These are phyloP conservation scores for silkworm (Bombyx mori) DNA, from an alignment of 1,140 invertebrate genomes.

Conservation along the genomic window DNA sequence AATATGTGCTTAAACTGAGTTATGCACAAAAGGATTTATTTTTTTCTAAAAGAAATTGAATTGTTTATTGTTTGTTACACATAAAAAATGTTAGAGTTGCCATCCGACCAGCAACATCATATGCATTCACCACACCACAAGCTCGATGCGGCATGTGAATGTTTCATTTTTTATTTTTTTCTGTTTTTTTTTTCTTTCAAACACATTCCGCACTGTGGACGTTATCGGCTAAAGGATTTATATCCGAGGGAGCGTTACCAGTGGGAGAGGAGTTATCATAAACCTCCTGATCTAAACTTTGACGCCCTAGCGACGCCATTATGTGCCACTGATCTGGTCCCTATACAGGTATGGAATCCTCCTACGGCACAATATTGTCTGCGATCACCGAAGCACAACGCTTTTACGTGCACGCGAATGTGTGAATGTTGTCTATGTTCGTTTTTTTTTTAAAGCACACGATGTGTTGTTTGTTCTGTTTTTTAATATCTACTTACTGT, in stretches of 20 bases:
- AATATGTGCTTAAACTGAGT: too few relatives aligned
- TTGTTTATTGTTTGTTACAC: too few relatives aligned
- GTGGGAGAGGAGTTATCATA: conserved; percentile 67
- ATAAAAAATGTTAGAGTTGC: conserved; percentile 31
- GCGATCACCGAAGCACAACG: conserved; percentile 50
- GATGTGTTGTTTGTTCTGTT: conserved; percentile 14
- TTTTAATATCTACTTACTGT: neutral
- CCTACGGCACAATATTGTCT: conserved; percentile 41
- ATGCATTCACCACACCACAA: conserved; percentile 63
- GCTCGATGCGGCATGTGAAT: conserved; percentile 68
- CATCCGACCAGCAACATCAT: conserved; percentile 26
- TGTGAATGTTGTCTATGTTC: conserved; percentile 37
- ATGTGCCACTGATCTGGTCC: conserved; percentile 77
- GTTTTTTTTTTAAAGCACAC: conserved; percentile 13
- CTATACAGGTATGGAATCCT: conserved; percentile 76
- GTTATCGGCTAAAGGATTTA: conserved; percentile 62
- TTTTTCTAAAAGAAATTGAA: too few relatives aligned
- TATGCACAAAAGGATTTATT: too few relatives aligned
- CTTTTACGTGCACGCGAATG: conserved; percentile 56
- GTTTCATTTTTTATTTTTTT: conserved; percentile 69
- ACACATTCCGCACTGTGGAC: conserved; percentile 67
- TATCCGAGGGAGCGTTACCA: conserved; percentile 67
- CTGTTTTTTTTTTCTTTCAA: conserved; percentile 63
- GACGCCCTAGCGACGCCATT: conserved; percentile 55
- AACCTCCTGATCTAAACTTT: conserved; percentile 68